Conservation (phyloP, 2,113 vertebrate genomes). For the Camelus bactrianus region DNA sequence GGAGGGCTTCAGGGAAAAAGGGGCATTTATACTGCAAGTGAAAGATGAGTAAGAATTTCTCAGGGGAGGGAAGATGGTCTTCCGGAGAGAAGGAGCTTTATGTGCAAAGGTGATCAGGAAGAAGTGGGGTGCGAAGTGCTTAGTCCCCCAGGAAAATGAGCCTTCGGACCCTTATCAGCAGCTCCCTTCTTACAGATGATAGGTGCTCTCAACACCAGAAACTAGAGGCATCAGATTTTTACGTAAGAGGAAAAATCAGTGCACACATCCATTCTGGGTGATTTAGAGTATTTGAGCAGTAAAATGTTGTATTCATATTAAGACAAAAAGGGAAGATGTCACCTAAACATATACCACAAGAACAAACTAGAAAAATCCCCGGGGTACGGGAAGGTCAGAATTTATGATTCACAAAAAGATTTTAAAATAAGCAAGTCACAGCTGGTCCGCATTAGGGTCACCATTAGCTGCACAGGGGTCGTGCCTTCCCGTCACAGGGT, state of each 20-base stretch:
- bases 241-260: not conserved
- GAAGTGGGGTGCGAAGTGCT: not conserved
- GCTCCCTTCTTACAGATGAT: not conserved
- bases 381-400: not conserved
- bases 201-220: not conserved
- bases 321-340: not conserved
- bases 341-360: not conserved
- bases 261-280: not conserved
- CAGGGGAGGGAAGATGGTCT: not conserved
- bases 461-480: not conserved
- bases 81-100: not conserved
- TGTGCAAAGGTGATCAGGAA: not conserved
- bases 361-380: not conserved
- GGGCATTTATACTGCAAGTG: not conserved
- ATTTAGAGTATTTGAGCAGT: not conserved
- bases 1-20: not conserved
- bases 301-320: not conserved
- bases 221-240: not conserved
- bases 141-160: not conserved
- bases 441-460: rapidly evolving
- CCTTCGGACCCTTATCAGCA: not conserved
- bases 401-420: not conserved
- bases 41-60: not conserved
- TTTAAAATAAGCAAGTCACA: not conserved
- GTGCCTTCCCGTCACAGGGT: rapidly evolving